These are phyloP conservation scores for Empis stercorea DNA, from an alignment of 2,888 invertebrate species.

Conservation along the genomic window DNA sequence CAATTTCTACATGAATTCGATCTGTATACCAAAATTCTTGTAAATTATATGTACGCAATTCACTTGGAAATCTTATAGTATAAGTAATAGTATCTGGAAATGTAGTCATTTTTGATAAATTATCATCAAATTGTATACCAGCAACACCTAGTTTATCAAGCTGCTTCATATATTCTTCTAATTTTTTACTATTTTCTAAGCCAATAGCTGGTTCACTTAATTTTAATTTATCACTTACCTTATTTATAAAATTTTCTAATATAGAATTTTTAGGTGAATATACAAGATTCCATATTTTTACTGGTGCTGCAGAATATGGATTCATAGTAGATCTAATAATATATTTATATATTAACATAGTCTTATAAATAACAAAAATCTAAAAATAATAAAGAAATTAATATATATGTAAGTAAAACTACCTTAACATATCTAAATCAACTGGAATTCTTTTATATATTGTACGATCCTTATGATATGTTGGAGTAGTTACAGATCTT, in stretches of 20 bases:
- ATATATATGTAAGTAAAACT: too few species aligned
- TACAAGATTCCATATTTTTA: conserved; percentile 4
- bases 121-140: conserved; percentile 48
- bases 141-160: conserved; percentile 35
- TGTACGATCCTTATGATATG: conserved; percentile 16
- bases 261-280: conserved; percentile 12
- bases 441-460: conserved; percentile 18
- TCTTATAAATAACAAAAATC: neutral
- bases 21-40: neutral
- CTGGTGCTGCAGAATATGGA: neutral
- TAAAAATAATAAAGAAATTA: neutral
- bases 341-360: neutral
- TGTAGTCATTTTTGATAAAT: conserved; percentile 35
- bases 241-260: conserved; percentile 5
- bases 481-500: conserved; percentile 48
- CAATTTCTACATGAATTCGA: conserved; percentile 31
- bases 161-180: conserved; percentile 38
- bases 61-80: conserved; percentile 49
- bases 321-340: neutral
- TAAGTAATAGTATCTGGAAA: conserved; percentile 41
- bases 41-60: conserved; percentile 36
- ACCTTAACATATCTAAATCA: conserved; percentile 38
- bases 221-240: neutral
- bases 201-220: neutral
- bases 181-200: conserved; percentile 37